Percentiles rank a stretch among this genome's conserved stretches.
Conservation (phyloP, 2,888 invertebrate genomes). For the Dexiosoma caninum region DNA sequence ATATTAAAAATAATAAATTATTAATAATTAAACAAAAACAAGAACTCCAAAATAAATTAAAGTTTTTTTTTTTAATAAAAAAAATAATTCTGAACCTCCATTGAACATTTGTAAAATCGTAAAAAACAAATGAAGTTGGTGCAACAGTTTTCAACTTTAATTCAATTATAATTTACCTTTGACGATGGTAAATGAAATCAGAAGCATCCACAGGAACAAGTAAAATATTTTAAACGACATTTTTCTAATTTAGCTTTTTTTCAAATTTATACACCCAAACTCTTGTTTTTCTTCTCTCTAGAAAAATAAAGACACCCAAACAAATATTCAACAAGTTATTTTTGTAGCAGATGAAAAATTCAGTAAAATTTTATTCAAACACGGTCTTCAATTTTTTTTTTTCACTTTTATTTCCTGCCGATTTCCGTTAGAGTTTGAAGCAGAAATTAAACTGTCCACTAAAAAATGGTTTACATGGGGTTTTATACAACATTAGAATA, state of each 20-base stretch:
- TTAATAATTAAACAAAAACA: too few species aligned
- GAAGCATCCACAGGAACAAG: slow-evolving; percentile 44
- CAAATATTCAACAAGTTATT: slow-evolving; percentile 10
- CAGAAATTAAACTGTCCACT: slow-evolving; percentile 58
- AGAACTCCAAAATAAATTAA: too few species aligned
- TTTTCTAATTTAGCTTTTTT: background rate
- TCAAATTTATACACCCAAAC: background rate
- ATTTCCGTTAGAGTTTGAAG: slow-evolving; percentile 52
- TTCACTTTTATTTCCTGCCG: slow-evolving; percentile 42
- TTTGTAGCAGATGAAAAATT: too few species aligned
- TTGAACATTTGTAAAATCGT: too few species aligned
- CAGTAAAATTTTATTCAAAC: background rate
- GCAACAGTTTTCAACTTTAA: slow-evolving; percentile 19
- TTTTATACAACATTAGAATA: slow-evolving; percentile 70
- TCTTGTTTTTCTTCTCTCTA: background rate
- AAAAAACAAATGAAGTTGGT: too few species aligned
- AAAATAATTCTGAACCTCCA: too few species aligned
- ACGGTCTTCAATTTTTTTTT: slow-evolving; percentile 30
- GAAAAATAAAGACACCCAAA: background rate
- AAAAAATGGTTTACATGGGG: slow-evolving; percentile 68
- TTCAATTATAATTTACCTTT: slow-evolving; percentile 57
- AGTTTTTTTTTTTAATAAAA: too few species aligned
- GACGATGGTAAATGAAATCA: slow-evolving; percentile 46
- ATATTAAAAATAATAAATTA: too few species aligned
- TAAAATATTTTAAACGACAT: slow-evolving; percentile 54